Evolutionary conservation across 2,888 invertebrate species (phyloP), one percentile per base, ranked within the genome.

Genomic region (Melangyna quadrimaculata): DNA sequence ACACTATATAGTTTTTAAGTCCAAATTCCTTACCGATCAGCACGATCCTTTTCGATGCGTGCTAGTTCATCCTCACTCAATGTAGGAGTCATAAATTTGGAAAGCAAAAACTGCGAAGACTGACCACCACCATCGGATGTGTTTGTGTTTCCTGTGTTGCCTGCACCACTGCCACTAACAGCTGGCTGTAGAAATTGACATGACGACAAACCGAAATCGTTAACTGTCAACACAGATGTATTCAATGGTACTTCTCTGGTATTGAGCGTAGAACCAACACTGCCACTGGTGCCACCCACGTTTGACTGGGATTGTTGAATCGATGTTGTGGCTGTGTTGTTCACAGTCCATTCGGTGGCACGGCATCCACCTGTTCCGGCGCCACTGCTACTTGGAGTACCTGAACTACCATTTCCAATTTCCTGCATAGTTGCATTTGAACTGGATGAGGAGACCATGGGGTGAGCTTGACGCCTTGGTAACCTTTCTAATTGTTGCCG

Each of bases 401-500:
- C 87, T 59, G 87, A 84, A 79, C 88, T 88, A 88, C 93, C 90
- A 91, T 93, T 92, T 78, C 91, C 89, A 87, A 91, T 91, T 87
- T 91, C 92, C 78, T 91, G 91, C 91, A 92, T 91, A 90, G 93
- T 90, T 84, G 94, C 94, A 89, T 94, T 93, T 86, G 93, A 92
- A 89, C 94, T 94, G 90, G 94, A 92, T 91, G 95, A 92, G 91
- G 93, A 93, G 90, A 93, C 93, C 89, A 94, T 93, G 83, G 94
- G 94, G 90, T 95, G 96, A 72, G 95, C 95, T 89, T 95, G 95
- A 89, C 98, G 95, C 89, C 97, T 94, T 88, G 98, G 98, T 92
- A 97, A 94, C 87, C 98, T 94, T 93, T 98, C 98, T 90, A 98
- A 93, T 92, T 97, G 97, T 93, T 97, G 97, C 88, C 98, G 95